Percentiles rank a stretch among this genome's conserved stretches.
phyloP scores from a whole-genome alignment of 23 tunicate species.

The Oikopleura vanhoeffeni region DNA sequence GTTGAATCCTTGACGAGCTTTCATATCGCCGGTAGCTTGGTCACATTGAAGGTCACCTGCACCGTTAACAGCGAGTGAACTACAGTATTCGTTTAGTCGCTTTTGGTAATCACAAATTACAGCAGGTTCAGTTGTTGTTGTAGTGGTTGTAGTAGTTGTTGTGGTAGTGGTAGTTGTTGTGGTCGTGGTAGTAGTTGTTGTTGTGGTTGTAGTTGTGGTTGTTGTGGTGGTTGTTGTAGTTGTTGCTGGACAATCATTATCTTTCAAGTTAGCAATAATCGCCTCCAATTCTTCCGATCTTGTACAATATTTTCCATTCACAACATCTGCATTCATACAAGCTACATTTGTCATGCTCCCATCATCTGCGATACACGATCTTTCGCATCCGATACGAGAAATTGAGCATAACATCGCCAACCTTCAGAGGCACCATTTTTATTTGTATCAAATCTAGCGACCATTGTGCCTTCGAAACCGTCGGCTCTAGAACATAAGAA shows the following conservation, averaged over 20 bases:
- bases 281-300: neutral
- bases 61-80: neutral
- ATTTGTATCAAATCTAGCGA: neutral
- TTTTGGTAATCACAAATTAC: conserved; percentile 7
- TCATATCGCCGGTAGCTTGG: neutral
- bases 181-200: neutral
- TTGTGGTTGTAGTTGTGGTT: neutral
- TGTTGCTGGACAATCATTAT: neutral
- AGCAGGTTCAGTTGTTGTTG: neutral
- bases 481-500: neutral
- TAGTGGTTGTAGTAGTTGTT: neutral
- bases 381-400: too few relatives aligned
- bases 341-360: too few relatives aligned
- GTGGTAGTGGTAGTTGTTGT: neutral
- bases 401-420: neutral
- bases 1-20: neutral
- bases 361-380: too few relatives aligned
- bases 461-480: neutral
- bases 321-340: too few relatives aligned
- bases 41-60: neutral
- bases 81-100: neutral
- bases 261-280: too few relatives aligned
- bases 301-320: too few relatives aligned
- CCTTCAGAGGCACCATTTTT: neutral
- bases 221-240: neutral